These are phyloP conservation scores for Emydura subglobosa DNA, from an alignment of 2,113 vertebrate species.

Conservation along the genomic window DNA sequence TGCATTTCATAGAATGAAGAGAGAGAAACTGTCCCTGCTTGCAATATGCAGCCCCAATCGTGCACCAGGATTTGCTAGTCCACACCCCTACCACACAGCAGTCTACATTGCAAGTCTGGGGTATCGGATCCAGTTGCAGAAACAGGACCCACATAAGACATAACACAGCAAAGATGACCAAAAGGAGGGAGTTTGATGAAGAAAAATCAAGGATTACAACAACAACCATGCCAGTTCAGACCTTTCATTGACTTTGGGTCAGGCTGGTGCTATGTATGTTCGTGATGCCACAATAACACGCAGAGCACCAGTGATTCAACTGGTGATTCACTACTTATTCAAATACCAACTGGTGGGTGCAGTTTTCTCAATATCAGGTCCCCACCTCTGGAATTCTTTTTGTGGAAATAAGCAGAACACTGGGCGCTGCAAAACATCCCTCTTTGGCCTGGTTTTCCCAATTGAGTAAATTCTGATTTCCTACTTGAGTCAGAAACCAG, in stretches of 20 bases:
- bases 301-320: not conserved
- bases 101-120: not conserved
- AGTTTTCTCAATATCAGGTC: not conserved
- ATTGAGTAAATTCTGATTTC: too few relatives aligned
- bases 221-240: not conserved
- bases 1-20: not conserved
- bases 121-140: not conserved
- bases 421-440: conserved; percentile 9
- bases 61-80: not conserved
- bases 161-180: not conserved
- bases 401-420: not conserved
- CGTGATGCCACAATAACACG: not conserved
- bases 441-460: not conserved
- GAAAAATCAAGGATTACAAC: not conserved
- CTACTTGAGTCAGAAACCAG: too few relatives aligned
- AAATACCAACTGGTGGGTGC: not conserved
- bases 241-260: not conserved
- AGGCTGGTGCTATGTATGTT: rapidly evolving
- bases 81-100: not conserved
- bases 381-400: not conserved
- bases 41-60: not conserved
- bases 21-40: not conserved
- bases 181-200: not conserved
- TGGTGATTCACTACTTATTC: not conserved
- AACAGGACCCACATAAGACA: not conserved